These are phyloP conservation scores for Melitaea cinxia DNA, from an alignment of 1,140 invertebrate genomes.

Conservation along the genomic window DNA sequence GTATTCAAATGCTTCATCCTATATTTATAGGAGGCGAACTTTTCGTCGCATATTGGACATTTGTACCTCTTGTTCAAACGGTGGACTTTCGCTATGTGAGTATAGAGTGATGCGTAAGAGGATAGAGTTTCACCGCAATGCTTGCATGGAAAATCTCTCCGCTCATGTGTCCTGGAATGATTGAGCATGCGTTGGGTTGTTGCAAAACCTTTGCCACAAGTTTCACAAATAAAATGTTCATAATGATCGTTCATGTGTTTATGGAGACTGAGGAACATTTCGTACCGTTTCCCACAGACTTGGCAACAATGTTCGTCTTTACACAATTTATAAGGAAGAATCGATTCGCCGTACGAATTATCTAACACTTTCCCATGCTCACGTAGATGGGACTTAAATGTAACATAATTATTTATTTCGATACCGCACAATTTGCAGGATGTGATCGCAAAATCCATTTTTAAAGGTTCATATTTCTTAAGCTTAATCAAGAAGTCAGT, in stretches of 20 bases:
- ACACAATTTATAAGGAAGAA: slow-evolving; percentile 68
- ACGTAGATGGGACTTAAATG: slow-evolving; percentile 57
- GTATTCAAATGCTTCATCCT: slow-evolving; percentile 66
- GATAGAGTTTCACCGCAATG: slow-evolving; percentile 59
- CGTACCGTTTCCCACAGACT: slow-evolving; percentile 69
- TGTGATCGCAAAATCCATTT: slow-evolving; percentile 66
- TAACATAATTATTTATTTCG: slow-evolving; percentile 53
- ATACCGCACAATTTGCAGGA: slow-evolving; percentile 62
- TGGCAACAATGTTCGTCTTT: slow-evolving; percentile 64
- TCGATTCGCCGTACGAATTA: slow-evolving; percentile 55
- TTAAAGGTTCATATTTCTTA: slow-evolving; percentile 71
- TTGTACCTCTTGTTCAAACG: slow-evolving; percentile 70
- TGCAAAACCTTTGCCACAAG: slow-evolving; percentile 74
- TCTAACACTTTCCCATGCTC: slow-evolving; percentile 67
- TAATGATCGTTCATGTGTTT: slow-evolving; percentile 77
- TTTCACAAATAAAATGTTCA: slow-evolving; percentile 75
- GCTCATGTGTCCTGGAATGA: slow-evolving; percentile 63
- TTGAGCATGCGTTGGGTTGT: slow-evolving; percentile 67
- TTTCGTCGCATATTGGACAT: slow-evolving; percentile 72
- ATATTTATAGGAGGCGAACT: slow-evolving; percentile 67
- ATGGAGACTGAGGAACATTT: slow-evolving; percentile 75
- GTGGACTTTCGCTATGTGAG: slow-evolving; percentile 65
- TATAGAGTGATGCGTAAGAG: slow-evolving; percentile 56
- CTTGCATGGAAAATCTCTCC: slow-evolving; percentile 71
- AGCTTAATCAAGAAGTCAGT: slow-evolving; percentile 52